Evolutionary conservation across 2,888 invertebrate species (phyloP).

Genomic region (Aspidiotus destructor): DNA sequence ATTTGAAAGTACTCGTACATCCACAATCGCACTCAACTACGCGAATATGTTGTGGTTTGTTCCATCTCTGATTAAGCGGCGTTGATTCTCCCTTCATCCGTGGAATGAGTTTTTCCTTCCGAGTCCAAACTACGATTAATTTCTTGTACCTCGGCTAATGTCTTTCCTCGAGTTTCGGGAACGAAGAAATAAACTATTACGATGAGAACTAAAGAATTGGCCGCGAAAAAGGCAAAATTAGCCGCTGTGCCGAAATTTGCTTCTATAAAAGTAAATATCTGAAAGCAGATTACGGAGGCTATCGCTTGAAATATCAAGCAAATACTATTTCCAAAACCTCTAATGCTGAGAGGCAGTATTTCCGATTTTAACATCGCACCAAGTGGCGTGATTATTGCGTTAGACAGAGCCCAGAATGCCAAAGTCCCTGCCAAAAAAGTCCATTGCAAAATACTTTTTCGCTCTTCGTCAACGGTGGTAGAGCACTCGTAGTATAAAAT

Average conservation of each 20-base stretch:
- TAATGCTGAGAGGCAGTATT: constrained; percentile 14
- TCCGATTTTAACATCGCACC: constrained; percentile 11
- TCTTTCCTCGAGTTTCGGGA: constrained; percentile 13
- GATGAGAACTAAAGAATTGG: not conserved
- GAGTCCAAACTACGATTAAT: not conserved
- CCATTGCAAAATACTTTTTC: not conserved
- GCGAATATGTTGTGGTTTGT: too few relatives aligned
- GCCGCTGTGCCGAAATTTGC: not conserved
- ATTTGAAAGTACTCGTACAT: too few relatives aligned
- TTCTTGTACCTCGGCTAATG: constrained; percentile 14
- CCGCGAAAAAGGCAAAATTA: not conserved
- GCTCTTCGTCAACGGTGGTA: not conserved
- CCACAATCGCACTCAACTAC: too few relatives aligned
- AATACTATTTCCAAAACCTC: constrained; percentile 9
- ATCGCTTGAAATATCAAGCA: not conserved
- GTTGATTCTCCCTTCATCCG: too few relatives aligned
- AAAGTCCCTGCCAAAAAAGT: constrained; percentile 3
- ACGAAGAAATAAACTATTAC: not conserved
- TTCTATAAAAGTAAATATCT: not conserved
- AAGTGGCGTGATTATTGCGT: constrained; percentile 6
- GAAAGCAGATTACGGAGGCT: not conserved
- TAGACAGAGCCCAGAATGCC: not conserved
- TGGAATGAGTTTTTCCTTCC: too few relatives aligned
- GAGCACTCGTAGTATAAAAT: not conserved
- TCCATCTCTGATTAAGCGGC: too few relatives aligned